These are phyloP conservation scores for Telmatherina bonti DNA, from an alignment of 2,797 vertebrate genomes.

Conservation along the genomic window DNA sequence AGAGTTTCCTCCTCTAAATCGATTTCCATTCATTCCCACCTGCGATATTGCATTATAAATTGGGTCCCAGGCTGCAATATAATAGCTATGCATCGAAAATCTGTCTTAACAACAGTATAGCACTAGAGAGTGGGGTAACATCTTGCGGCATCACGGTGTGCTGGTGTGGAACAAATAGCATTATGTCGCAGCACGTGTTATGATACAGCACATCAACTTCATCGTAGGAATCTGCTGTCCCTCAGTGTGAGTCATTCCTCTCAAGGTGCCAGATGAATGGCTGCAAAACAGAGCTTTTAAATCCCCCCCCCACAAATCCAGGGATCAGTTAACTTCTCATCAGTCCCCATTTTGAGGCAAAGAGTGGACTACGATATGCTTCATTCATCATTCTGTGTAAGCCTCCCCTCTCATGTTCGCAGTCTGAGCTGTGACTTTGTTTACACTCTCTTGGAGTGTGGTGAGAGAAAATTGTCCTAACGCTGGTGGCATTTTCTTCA, in stretches of 20 bases:
- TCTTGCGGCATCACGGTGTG: slow-evolving; percentile 68
- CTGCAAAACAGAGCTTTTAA: slow-evolving; percentile 65
- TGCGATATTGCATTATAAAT: slow-evolving; percentile 66
- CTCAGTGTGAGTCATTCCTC: slow-evolving; percentile 56
- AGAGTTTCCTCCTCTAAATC: slow-evolving; percentile 56
- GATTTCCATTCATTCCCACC: slow-evolving; percentile 56
- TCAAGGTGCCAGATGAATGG: slow-evolving; percentile 49
- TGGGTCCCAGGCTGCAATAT: slow-evolving; percentile 64
- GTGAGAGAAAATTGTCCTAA: slow-evolving; percentile 65
- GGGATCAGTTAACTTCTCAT: slow-evolving; percentile 75
- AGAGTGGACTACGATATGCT: slow-evolving; percentile 38
- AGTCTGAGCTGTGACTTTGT: slow-evolving; percentile 58
- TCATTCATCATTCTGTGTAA: slow-evolving; percentile 64
- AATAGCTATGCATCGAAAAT: slow-evolving; percentile 79
- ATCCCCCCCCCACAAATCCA: slow-evolving; percentile 71
- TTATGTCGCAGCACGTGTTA: slow-evolving; percentile 73
- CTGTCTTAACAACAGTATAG: slow-evolving; percentile 58
- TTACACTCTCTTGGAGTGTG: slow-evolving; percentile 58
- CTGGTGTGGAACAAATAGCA: slow-evolving; percentile 78
- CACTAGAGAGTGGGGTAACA: slow-evolving; percentile 64
- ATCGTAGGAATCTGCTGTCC: slow-evolving; percentile 71
- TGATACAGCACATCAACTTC: slow-evolving; percentile 78
- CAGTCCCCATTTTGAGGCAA: slow-evolving; percentile 38
- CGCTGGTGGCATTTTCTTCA: slow-evolving; percentile 59
- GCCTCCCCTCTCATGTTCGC: slow-evolving; percentile 37